Conservation (phyloP, 2,888 invertebrate genomes). For the Latheticus oryzae region DNA sequence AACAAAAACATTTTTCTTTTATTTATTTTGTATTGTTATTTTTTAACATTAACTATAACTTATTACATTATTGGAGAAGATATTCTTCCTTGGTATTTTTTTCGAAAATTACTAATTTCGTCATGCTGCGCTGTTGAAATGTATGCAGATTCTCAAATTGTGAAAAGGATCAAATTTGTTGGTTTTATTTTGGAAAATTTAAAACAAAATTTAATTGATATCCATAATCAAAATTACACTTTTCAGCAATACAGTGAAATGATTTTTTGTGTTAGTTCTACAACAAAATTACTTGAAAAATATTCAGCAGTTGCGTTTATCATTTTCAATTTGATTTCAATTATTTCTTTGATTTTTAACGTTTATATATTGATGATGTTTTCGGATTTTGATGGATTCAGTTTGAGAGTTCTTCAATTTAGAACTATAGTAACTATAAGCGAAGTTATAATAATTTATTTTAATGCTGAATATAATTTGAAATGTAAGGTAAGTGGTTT, state of each 20-base stretch:
- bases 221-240: not conserved
- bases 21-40: too few species aligned
- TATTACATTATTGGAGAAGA: not conserved
- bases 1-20: conserved; percentile 3
- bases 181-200: conserved; percentile 1
- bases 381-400: not conserved
- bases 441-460: not conserved
- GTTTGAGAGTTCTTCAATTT: not conserved
- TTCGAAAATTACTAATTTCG: conserved; percentile 1
- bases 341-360: conserved; percentile 9
- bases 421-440: not conserved
- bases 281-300: not conserved
- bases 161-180: conserved; percentile 1
- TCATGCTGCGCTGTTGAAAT: not conserved
- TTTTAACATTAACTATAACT: not conserved
- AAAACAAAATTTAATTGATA: not conserved
- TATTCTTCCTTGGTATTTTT: conserved; percentile 12
- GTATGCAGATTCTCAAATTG: conserved; percentile 8
- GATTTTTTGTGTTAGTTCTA: not conserved
- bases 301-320: conserved; percentile 1
- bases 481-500: too few species aligned
- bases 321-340: not conserved
- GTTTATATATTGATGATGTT: conserved; percentile 11
- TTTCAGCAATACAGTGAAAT: conserved; percentile 1
- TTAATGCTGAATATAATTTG: too few species aligned